These are phyloP conservation scores for Trachelipus rathkii DNA, from an alignment of 1,140 invertebrate genomes.

Conservation along the genomic window DNA sequence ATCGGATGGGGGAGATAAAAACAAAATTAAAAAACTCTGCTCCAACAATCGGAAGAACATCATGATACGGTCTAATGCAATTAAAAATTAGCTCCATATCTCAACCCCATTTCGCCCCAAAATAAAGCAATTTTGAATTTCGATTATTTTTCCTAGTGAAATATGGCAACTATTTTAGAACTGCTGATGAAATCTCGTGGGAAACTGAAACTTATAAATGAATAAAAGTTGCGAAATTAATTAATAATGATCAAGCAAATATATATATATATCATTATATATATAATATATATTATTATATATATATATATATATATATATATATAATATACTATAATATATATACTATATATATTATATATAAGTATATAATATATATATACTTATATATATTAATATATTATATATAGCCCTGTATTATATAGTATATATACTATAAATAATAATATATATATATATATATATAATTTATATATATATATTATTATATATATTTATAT, in stretches of 20 bases:
- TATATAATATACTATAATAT: constrained; percentile 7
- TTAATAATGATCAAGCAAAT: no score
- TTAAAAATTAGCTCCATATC: neutral
- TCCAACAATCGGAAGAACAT: neutral
- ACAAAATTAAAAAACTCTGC: neutral
- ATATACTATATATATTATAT: constrained; percentile 12
- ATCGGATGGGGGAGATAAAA: constrained; percentile 2
- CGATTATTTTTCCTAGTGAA: neutral
- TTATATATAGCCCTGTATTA: no score
- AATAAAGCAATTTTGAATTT: neutral
- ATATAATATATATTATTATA: no score
- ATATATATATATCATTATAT: no score
- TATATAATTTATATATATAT: no score
- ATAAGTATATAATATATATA: neutral
- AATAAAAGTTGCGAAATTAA: neutral
- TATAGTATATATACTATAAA: no score
- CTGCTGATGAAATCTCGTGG: neutral
- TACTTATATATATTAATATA: neutral
- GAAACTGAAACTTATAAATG: constrained; percentile 1
- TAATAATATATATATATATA: no score
- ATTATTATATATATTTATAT: no score
- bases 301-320: no score
- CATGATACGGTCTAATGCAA: neutral
- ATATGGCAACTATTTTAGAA: constrained; percentile 4
- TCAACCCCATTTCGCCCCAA: no score